A percentile compares a stretch with the other conserved stretches of the same genome.
Conservation (phyloP, 2,113 vertebrate genomes). For the Mesocricetus auratus region DNA sequence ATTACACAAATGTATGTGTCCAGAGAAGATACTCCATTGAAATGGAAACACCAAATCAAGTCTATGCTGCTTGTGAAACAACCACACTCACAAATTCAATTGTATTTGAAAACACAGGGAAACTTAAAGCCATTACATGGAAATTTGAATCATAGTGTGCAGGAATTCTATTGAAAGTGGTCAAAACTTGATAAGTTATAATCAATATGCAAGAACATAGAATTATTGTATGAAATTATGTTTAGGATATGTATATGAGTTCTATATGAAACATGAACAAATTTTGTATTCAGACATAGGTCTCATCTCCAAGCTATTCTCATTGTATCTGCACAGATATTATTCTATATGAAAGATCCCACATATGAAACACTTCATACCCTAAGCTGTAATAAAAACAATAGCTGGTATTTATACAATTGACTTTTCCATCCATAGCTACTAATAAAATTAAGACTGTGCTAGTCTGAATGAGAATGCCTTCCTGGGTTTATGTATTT, state of each 20-base stretch:
- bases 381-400: background rate
- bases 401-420: background rate
- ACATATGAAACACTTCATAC: background rate
- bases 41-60: background rate
- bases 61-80: background rate
- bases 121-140: background rate
- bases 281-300: background rate
- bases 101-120: background rate
- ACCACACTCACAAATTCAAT: background rate
- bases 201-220: background rate
- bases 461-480: background rate
- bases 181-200: background rate
- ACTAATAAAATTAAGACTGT: background rate
- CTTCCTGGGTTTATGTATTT: background rate
- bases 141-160: background rate
- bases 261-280: background rate
- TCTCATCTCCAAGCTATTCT: background rate
- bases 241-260: background rate
- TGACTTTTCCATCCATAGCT: background rate
- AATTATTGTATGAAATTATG: background rate
- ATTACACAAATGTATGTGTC: background rate
- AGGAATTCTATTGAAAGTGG: background rate
- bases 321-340: background rate
- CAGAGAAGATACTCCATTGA: background rate
- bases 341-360: background rate